phyloP scores from a whole-genome alignment of 1,140 invertebrate species.

The Diorhabda elongata region DNA sequence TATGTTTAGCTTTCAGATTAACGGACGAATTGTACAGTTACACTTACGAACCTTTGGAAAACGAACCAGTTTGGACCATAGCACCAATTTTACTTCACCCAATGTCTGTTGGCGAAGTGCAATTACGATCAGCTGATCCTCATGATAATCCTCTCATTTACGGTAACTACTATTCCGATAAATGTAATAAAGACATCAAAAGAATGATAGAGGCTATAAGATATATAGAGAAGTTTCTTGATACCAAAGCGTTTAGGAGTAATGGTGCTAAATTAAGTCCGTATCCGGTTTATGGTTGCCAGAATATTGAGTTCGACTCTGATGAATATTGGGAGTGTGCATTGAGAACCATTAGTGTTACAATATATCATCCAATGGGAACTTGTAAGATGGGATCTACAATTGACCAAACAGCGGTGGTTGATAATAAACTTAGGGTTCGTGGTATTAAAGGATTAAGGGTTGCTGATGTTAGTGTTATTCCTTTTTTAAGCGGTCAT shows the following conservation, averaged over 20 bases:
- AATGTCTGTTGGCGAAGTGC: slow-evolving; percentile 65
- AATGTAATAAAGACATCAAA: slow-evolving; percentile 47
- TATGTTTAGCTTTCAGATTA: slow-evolving; percentile 23
- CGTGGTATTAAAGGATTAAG: slow-evolving; percentile 54
- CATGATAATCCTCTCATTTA: slow-evolving; percentile 63
- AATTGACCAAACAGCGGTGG: slow-evolving; percentile 53
- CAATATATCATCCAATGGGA: slow-evolving; percentile 52
- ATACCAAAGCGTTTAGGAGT: slow-evolving; percentile 17
- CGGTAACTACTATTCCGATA: slow-evolving; percentile 58
- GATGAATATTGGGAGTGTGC: slow-evolving; percentile 39
- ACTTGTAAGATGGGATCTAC: slow-evolving; percentile 63
- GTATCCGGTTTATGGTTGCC: slow-evolving; percentile 26
- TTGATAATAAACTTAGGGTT: slow-evolving; percentile 54
- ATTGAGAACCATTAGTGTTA: slow-evolving; percentile 34
- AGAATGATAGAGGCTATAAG: slow-evolving; percentile 33
- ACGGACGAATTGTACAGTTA: slow-evolving; percentile 36
- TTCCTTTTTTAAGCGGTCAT: slow-evolving; percentile 67
- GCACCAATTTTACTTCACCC: slow-evolving; percentile 71
- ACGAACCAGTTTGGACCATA: slow-evolving; percentile 60
- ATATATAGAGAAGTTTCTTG: slow-evolving; percentile 23
- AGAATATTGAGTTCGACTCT: slow-evolving; percentile 27
- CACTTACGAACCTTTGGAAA: slow-evolving; percentile 41
- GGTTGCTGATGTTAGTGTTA: slow-evolving; percentile 71
- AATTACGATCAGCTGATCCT: slow-evolving; percentile 66
- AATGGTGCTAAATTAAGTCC: slow-evolving; percentile 22